Conservation (phyloP, 2,888 invertebrate species). For the Andrena fulva region DNA sequence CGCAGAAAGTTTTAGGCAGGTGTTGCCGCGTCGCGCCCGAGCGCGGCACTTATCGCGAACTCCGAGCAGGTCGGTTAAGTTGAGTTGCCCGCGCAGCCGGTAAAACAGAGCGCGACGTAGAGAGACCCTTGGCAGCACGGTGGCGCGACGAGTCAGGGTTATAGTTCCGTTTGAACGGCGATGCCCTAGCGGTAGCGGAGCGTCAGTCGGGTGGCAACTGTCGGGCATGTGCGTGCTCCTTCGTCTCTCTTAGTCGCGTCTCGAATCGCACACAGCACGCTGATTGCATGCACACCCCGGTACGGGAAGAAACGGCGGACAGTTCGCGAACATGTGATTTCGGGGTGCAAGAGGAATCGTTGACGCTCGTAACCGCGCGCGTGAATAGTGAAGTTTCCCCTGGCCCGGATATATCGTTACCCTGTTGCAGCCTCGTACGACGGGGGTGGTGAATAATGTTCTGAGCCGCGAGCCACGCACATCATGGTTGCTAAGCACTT, state of each 20-base stretch:
- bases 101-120: neutral
- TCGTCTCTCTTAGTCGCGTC: constrained; percentile 51
- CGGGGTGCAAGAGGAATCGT: constrained; percentile 56
- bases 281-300: constrained; percentile 62
- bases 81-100: neutral
- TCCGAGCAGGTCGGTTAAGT: neutral
- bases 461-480: constrained; percentile 76
- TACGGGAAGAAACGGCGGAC: constrained; percentile 44
- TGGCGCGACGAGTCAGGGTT: constrained; percentile 57
- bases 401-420: constrained; percentile 58
- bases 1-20: constrained; percentile 1
- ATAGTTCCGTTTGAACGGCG: constrained; percentile 58
- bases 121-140: constrained; percentile 29
- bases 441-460: constrained; percentile 73
- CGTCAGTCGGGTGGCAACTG: constrained; percentile 84
- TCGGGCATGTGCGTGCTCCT: constrained; percentile 72
- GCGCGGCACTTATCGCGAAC: neutral
- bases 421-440: constrained; percentile 57
- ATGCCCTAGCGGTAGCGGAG: constrained; percentile 43
- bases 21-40: neutral
- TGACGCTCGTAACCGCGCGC: constrained; percentile 48
- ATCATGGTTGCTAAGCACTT: constrained; percentile 83
- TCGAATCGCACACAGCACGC: constrained; percentile 34
- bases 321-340: constrained; percentile 78
- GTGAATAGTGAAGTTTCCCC: constrained; percentile 60